phyloP scores from a whole-genome alignment of 2,888 invertebrate genomes.

The Psylliodes chrysocephalus region DNA sequence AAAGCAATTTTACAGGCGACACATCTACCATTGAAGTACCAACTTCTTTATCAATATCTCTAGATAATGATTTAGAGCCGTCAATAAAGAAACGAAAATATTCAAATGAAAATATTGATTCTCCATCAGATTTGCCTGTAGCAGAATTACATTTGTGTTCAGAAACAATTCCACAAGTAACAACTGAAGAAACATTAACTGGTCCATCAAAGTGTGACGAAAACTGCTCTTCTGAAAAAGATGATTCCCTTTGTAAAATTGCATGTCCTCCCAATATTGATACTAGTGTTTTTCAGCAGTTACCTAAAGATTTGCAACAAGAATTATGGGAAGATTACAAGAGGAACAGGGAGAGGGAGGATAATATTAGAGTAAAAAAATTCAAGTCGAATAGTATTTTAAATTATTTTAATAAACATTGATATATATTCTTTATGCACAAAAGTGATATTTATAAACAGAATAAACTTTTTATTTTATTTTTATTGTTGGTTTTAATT shows the following conservation, averaged over 20 bases:
- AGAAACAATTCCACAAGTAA: not conserved
- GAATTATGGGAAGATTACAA: slow-evolving; percentile 79
- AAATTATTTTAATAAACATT: slow-evolving; percentile 68
- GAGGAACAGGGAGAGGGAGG: slow-evolving; percentile 45
- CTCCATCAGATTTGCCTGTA: slow-evolving; percentile 76
- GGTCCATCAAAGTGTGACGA: not conserved
- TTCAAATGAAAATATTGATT: slow-evolving; percentile 67
- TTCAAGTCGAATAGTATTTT: slow-evolving; percentile 72
- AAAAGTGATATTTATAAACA: not conserved
- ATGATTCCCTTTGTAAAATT: slow-evolving; percentile 36
- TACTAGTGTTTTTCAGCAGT: slow-evolving; percentile 74
- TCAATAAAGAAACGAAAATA: slow-evolving; percentile 77
- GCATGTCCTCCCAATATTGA: slow-evolving; percentile 75
- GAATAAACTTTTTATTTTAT: not conserved
- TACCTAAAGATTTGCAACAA: slow-evolving; percentile 78
- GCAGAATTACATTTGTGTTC: slow-evolving; percentile 71
- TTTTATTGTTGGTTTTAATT: too few species aligned
- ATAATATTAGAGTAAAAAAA: slow-evolving; percentile 66
- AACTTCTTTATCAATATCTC: slow-evolving; percentile 62
- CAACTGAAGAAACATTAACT: not conserved
- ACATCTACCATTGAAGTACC: slow-evolving; percentile 32
- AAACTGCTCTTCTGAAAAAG: slow-evolving; percentile 5
- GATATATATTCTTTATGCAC: not conserved
- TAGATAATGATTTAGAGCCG: slow-evolving; percentile 77
- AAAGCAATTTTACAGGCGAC: slow-evolving; percentile 62